phyloP scores from a whole-genome alignment of 2,797 vertebrate species.

The Gorsachius magnificus region DNA sequence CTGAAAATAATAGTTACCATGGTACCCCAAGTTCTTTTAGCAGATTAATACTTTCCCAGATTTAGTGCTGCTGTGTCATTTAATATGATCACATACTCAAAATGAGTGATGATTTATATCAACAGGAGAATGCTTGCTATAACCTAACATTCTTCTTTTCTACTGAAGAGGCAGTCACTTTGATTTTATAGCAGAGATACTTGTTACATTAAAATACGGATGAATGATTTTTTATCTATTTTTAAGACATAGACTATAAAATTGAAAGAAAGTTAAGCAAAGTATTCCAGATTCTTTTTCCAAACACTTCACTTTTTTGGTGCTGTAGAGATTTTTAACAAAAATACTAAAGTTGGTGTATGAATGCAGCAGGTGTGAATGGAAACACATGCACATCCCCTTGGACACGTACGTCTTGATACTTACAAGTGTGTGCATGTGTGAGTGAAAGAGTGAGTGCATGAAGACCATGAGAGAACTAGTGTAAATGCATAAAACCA shows the following conservation, averaged over 20 bases:
- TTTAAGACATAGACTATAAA: neutral
- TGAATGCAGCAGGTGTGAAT: neutral
- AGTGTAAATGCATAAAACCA: neutral
- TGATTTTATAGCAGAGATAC: neutral
- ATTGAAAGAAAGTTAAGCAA: neutral
- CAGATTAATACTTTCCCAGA: constrained; percentile 12
- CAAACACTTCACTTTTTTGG: neutral
- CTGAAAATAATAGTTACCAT: constrained; percentile 67
- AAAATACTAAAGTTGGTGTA: neutral
- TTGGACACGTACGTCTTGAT: neutral
- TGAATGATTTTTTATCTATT: neutral
- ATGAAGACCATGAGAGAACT: neutral
- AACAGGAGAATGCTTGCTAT: neutral
- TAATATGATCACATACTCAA: neutral
- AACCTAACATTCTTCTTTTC: neutral
- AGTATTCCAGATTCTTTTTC: neutral
- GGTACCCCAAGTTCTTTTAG: constrained; percentile 14
- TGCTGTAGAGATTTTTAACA: neutral
- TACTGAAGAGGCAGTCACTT: neutral
- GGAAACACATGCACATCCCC: neutral
- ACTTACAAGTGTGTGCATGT: fast-evolving
- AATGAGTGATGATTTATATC: neutral
- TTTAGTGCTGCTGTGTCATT: constrained; percentile 5
- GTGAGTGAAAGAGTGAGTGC: neutral
- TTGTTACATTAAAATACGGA: neutral